These are phyloP conservation scores for Eucidaris tribuloides DNA, from an alignment of 35 echinoderm and acorn worm genomes.

Conservation along the genomic window DNA sequence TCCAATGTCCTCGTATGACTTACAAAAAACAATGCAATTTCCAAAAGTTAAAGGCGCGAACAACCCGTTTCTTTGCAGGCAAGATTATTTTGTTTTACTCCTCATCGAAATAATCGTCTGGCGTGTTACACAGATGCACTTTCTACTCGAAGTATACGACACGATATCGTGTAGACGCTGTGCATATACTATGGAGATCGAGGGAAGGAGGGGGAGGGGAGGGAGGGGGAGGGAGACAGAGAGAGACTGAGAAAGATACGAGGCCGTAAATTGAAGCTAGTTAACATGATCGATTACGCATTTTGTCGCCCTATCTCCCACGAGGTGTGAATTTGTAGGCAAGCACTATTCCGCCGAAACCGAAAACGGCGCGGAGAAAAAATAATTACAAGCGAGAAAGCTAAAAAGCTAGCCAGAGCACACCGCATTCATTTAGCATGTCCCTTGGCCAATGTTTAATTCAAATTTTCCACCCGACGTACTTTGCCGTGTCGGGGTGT, in stretches of 20 bases:
- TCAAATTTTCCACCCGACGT: too few relatives aligned
- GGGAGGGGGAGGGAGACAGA: not conserved
- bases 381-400: slow-evolving; percentile 1
- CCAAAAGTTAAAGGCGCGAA: too few relatives aligned
- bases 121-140: too few relatives aligned
- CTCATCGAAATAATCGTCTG: too few relatives aligned
- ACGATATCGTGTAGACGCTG: too few relatives aligned
- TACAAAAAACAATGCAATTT: too few relatives aligned
- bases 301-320: not conserved
- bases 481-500: too few relatives aligned
- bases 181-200: too few relatives aligned
- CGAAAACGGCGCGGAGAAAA: not conserved
- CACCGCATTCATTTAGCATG: slow-evolving; percentile 13
- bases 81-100: too few relatives aligned
- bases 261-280: not conserved
- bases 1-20: too few relatives aligned
- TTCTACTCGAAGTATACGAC: too few relatives aligned
- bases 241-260: not conserved
- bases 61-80: too few relatives aligned
- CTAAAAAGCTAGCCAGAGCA: not conserved
- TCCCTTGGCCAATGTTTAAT: slow-evolving; percentile 31
- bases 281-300: not conserved
- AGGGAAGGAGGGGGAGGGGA: not conserved
- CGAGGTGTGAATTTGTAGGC: not conserved
- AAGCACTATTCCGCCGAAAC: not conserved